These are phyloP conservation scores for Rissa tridactyla DNA, from an alignment of 2,113 vertebrate species.

Conservation along the genomic window DNA sequence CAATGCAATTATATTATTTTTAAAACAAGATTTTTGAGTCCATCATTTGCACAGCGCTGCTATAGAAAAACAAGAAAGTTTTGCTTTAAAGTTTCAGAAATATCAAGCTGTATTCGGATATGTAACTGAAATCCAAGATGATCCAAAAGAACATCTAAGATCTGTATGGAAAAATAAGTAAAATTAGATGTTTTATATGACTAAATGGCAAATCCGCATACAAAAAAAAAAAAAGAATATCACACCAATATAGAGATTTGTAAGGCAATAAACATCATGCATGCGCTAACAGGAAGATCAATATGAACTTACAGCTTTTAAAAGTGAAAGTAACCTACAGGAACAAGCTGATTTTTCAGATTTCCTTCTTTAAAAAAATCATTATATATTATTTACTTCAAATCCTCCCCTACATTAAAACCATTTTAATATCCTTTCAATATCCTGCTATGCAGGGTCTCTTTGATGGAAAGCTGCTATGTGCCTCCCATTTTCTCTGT, in stretches of 20 bases:
- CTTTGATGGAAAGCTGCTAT: slow-evolving; percentile 10
- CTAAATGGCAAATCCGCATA: background rate
- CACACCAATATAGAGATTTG: background rate
- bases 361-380: slow-evolving; percentile 35
- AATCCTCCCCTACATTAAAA: slow-evolving; percentile 37
- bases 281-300: slow-evolving; percentile 14
- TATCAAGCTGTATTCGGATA: background rate
- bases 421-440: slow-evolving; percentile 38
- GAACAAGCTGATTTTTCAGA: slow-evolving; percentile 35
- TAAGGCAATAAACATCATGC: background rate
- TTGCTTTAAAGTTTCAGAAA: background rate
- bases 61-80: background rate
- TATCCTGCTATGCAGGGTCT: background rate
- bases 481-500: slow-evolving; percentile 20
- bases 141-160: background rate
- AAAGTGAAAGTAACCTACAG: slow-evolving; percentile 20
- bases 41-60: background rate
- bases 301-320: slow-evolving; percentile 16
- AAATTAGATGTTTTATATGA: background rate
- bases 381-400: slow-evolving; percentile 48
- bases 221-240: background rate
- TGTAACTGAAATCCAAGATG: background rate
- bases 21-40: background rate
- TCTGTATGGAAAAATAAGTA: background rate
- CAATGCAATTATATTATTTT: background rate